Evolutionary conservation across 92 coral and sea anemone species (phyloP).

Genomic region (Micromussa lordhowensis): DNA sequence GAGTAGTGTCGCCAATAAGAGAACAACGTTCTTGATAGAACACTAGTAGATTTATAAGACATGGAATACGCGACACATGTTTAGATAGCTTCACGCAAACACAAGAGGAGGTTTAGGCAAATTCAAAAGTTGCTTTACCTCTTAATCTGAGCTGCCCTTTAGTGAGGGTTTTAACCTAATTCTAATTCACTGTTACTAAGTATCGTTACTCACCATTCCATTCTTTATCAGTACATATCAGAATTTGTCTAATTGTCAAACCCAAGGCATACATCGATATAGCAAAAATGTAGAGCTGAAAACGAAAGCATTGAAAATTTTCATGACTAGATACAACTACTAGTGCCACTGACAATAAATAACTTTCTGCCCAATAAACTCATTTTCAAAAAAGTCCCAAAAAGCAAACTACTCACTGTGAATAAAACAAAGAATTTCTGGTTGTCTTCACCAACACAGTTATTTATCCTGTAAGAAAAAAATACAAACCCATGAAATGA

Average conservation of each 20-base stretch:
- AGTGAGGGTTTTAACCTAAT: too few relatives aligned
- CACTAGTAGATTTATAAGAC: too few relatives aligned
- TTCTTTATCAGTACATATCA: conserved; percentile 87
- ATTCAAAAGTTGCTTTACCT: too few relatives aligned
- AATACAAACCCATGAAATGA: background rate
- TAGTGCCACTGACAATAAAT: background rate
- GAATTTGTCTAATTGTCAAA: conserved; percentile 83
- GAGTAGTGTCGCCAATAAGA: too few relatives aligned
- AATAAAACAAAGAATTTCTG: conserved; percentile 96
- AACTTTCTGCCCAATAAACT: background rate
- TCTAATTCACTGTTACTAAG: background rate
- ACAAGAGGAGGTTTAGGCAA: too few relatives aligned
- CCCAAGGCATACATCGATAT: conserved; percentile 87
- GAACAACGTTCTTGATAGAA: too few relatives aligned
- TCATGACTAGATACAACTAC: background rate
- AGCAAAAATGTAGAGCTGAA: conserved; percentile 89
- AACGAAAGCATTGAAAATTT: background rate
- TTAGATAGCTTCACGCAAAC: too few relatives aligned
- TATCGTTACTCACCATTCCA: conserved; percentile 79
- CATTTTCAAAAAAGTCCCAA: background rate
- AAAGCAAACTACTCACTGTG: conserved; percentile 73
- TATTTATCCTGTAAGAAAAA: conserved; percentile 81
- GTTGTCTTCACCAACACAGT: conserved; percentile 98
- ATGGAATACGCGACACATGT: too few relatives aligned
- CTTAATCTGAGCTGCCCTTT: too few relatives aligned